A percentile compares a stretch with the other conserved stretches of the same genome.
phyloP scores from a whole-genome alignment of 2,113 vertebrate genomes.

The Ochotona princeps region DNA sequence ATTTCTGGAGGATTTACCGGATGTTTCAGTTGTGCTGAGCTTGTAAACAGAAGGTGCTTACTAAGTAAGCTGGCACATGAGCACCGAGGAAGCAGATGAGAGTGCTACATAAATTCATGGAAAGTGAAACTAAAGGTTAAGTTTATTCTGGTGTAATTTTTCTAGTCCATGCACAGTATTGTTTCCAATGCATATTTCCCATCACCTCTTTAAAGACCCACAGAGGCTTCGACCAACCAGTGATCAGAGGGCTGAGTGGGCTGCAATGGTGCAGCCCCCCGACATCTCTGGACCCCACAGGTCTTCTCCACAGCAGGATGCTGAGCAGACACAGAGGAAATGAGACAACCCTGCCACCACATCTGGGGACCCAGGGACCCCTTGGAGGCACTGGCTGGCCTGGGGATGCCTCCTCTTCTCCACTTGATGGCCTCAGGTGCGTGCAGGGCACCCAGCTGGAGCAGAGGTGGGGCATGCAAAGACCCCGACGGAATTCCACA shows the following conservation, averaged over 20 bases:
- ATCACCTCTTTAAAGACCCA: too few species aligned
- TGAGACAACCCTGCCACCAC: not conserved
- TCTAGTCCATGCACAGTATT: too few species aligned
- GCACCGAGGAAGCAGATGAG: rapidly evolving
- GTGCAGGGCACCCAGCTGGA: not conserved
- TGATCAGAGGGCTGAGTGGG: not conserved
- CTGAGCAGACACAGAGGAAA: not conserved
- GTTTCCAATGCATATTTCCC: too few species aligned
- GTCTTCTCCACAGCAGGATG: not conserved
- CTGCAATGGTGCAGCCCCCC: not conserved
- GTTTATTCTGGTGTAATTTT: too few species aligned
- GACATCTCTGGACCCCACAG: rapidly evolving
- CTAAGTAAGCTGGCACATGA: not conserved
- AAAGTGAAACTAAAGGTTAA: too few species aligned
- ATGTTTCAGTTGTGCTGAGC: not conserved
- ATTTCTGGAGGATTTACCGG: not conserved
- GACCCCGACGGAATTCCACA: not conserved
- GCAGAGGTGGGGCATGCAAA: not conserved
- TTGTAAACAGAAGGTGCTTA: not conserved
- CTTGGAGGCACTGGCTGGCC: not conserved
- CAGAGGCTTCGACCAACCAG: not conserved
- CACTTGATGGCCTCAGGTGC: not conserved
- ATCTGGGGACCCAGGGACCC: not conserved
- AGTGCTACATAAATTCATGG: not conserved
- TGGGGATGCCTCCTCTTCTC: not conserved